Evolutionary conservation across 2,113 vertebrate species (phyloP), one percentile per base, ranked within the genome.

Genomic region (Casuarius casuarius): DNA sequence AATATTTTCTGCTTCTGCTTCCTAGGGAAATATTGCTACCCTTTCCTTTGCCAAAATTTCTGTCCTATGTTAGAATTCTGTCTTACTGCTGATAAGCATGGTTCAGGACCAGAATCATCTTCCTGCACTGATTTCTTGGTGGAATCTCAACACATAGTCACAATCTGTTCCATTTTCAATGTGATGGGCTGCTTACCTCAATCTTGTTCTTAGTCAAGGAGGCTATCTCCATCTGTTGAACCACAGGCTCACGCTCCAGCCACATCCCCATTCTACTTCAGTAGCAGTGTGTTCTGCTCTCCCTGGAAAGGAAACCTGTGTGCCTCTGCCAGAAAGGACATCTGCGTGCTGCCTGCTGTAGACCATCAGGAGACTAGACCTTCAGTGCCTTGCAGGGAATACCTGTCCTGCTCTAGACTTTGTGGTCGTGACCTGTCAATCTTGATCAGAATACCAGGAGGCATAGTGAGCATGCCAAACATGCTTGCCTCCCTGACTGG

Each of bases 1-100:
- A 88, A 71, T 81, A 83, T 94, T 94, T 94, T 86, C 26, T 92
- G 85, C 19, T 58, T 84, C 38, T 25, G n/a, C 26, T 94, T 86
- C 46, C 19, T 59, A 61, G 51, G 35, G 56, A 94, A 95, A 83
- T 90, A 68, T 61, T 88, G 67, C 87, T 95, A n/a, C n/a, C 26
- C 40, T 73, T 82, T 90, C 26, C 65, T 82, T 94, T 81, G 51
- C 56, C 29, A 49, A 40, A 51, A 20, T 77, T 89, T 91, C 54
- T 91, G 52, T 84, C 58, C 75, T 66, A 9, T 79, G 19, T n/a
- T 35, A 51, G 51, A 73, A 31, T 40, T 54, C 71, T 40, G 29
- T 73, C 52, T 75, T 92, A 73, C 85, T 89, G 59, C 78, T 72
- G 92, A 31, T 70, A 83, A 79, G 61, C 12, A 63, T 35, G 35